Percentiles rank a stretch among this genome's conserved stretches.
phyloP scores from a whole-genome alignment of 2,113 vertebrate species.

The Columba livia region DNA sequence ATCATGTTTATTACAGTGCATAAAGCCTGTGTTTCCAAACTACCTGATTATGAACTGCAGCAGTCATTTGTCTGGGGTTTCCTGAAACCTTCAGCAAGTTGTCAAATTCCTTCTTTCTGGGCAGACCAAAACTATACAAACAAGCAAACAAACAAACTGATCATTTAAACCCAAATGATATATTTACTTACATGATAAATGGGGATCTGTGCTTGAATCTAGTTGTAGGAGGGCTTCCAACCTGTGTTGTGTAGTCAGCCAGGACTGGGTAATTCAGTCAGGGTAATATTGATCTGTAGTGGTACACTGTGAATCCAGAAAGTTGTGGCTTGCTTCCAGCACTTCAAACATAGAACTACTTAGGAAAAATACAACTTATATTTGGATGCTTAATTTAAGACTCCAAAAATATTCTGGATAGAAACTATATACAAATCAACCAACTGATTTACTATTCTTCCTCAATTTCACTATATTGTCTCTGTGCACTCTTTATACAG shows the following conservation, averaged over 20 bases:
- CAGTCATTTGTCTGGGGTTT: not conserved
- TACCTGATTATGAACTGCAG: not conserved
- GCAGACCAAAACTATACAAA: not conserved
- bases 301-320: not conserved
- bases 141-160: too few species aligned
- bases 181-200: not conserved
- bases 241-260: not conserved
- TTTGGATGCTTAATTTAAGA: not conserved
- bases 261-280: not conserved
- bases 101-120: not conserved
- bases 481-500: not conserved
- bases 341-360: not conserved
- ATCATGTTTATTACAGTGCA: not conserved
- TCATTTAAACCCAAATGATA: not conserved
- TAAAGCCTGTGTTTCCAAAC: not conserved
- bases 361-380: not conserved
- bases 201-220: not conserved
- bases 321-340: not conserved
- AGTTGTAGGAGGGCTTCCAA: conserved; percentile 7
- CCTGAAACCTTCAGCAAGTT: not conserved
- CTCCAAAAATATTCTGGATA: not conserved
- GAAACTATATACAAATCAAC: not conserved
- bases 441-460: conserved; percentile 11
- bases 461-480: conserved; percentile 12
- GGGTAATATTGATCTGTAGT: conserved; percentile 1